Conservation (phyloP, 2,888 invertebrate genomes). For the Zaprionus bogoriensis region DNA sequence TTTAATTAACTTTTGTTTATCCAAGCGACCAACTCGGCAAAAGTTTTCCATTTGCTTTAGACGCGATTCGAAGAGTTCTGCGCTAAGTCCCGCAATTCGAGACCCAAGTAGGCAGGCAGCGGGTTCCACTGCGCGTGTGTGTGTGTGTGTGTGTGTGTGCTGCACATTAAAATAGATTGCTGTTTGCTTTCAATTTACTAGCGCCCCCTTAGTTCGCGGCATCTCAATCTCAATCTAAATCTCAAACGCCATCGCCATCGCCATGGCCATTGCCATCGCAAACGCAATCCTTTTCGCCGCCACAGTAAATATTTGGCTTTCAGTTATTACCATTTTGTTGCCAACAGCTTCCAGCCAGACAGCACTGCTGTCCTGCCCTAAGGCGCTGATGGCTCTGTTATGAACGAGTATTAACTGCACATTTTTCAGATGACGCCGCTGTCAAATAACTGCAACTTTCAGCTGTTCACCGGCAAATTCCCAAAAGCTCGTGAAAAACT, state of each 20-base stretch:
- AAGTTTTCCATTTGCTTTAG: conserved; percentile 50
- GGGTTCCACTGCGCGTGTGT: conserved; percentile 23
- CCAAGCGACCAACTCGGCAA: conserved; percentile 26
- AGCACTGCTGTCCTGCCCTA: background rate
- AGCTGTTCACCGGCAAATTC: conserved; percentile 43
- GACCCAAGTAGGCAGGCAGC: conserved; percentile 22
- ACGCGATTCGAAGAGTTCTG: conserved; percentile 25
- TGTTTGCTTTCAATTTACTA: conserved; percentile 73
- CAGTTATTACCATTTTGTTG: conserved; percentile 38
- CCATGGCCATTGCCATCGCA: conserved; percentile 5
- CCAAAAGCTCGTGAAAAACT: conserved; percentile 10
- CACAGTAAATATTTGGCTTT: conserved; percentile 64
- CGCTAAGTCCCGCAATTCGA: conserved; percentile 18
- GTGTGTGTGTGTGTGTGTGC: conserved; percentile 1
- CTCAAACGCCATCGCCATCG: conserved; percentile 27
- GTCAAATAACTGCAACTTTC: conserved; percentile 70
- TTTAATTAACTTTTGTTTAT: conserved; percentile 75
- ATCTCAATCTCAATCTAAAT: conserved; percentile 29
- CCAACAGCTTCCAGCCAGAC: background rate
- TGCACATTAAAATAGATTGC: conserved; percentile 68
- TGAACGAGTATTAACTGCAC: conserved; percentile 38
- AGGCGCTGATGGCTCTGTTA: conserved; percentile 37
- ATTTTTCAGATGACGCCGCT: conserved; percentile 49
- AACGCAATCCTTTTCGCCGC: conserved; percentile 28
- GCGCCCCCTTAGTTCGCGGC: too few relatives aligned